Evolutionary conservation across 1,140 invertebrate genomes (phyloP), one percentile per base, ranked within the genome.

Genomic region (Cherax quadricarinatus): DNA sequence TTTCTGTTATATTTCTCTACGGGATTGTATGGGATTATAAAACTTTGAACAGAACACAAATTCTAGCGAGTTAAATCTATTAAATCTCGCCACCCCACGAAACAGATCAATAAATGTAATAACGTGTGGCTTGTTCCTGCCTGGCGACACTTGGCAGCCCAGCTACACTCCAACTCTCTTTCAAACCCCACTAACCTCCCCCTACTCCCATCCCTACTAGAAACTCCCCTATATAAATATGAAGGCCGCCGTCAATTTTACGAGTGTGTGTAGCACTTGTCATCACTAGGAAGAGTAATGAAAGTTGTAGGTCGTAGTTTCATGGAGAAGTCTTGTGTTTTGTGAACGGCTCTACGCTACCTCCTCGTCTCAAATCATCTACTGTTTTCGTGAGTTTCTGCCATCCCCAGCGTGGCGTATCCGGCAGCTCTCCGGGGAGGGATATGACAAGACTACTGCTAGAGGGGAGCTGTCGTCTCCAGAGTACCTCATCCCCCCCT

Each of bases 81-180:
- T 75, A 75, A 75, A 75, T 75, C 70, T 12, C 70, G 70, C 70
- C 70, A 75, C 1, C 21, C 70, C 70, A 75, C 12, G 24, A 24
- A 75, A 75, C 70, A 75, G 70, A 75, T 75, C 70, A 75, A 75
- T 75, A 75, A 16, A 75, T 75, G 70, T 75, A 75, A 75, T 75
- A 75, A 75, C 70, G n/a, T 24, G 70, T 9, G 7, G n/a, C n/a
- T 30, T 75, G 21, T 9, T 30, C 21, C 70, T 24, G 70, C n/a
- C 70, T 6, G 21, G 70, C n/a, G 70, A 75, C 70, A 0, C 24
- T n/a, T 75, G 70, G 70, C 70, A 75, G 70, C n/a, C 24, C 5
- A 6, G 14, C 1, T 1, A 4, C n/a, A 0, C 70, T n/a, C 24
- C 62, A 5, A 3, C 70, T n/a, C n/a, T 5, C 70, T 4, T 5